Conservation (phyloP, 2,797 vertebrate species). For the Parotocinclus haroldoi region DNA sequence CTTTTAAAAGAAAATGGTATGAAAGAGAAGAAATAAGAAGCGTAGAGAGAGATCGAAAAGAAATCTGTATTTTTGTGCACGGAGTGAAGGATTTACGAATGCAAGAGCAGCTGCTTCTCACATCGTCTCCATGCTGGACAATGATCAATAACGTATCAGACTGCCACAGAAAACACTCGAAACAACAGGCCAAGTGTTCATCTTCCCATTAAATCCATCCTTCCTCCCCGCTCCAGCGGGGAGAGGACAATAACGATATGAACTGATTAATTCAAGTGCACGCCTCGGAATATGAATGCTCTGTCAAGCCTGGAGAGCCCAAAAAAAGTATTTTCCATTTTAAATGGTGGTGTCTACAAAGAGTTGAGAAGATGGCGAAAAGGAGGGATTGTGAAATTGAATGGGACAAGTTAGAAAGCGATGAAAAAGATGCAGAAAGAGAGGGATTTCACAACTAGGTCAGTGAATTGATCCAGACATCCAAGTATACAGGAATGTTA, state of each 20-base stretch:
- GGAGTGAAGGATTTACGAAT: conserved; percentile 46
- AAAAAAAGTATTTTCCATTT: conserved; percentile 49
- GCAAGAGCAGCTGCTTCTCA: conserved; percentile 58
- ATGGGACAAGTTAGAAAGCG: conserved; percentile 24
- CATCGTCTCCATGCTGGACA: conserved; percentile 62
- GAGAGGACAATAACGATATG: conserved; percentile 48
- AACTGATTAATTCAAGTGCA: conserved; percentile 51
- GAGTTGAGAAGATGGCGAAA: neutral
- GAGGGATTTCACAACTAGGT: conserved; percentile 52
- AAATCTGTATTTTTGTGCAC: conserved; percentile 5
- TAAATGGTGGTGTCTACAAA: conserved; percentile 40
- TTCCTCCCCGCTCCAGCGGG: conserved; percentile 38
- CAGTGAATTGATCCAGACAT: conserved; percentile 56
- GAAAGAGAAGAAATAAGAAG: neutral
- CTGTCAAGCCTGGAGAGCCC: conserved; percentile 34
- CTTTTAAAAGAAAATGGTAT: neutral
- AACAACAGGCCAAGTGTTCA: conserved; percentile 58
- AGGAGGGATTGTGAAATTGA: conserved; percentile 23
- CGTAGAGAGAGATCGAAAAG: neutral
- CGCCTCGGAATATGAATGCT: conserved; percentile 53
- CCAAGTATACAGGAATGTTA: conserved; percentile 58
- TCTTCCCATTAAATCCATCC: conserved; percentile 58
- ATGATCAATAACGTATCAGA: conserved; percentile 76
- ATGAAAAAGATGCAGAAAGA: conserved; percentile 39
- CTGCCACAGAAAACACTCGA: conserved; percentile 59